A percentile compares a stretch with the other conserved stretches of the same genome.
phyloP scores from a whole-genome alignment of 2,113 vertebrate genomes.

The Colossoma macropomum region DNA sequence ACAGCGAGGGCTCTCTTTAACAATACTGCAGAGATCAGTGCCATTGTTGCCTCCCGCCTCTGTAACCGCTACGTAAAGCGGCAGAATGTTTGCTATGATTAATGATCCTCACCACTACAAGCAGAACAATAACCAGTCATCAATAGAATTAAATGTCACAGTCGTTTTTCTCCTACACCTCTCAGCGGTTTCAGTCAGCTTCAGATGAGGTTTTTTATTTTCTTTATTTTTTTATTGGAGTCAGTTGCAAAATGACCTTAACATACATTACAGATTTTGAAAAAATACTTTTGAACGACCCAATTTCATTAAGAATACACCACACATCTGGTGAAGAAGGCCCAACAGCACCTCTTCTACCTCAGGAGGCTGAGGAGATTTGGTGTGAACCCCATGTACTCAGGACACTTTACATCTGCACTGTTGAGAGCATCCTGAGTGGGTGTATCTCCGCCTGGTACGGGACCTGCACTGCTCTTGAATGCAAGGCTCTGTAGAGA shows the following conservation, averaged over 20 bases:
- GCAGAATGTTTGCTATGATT: slow-evolving; percentile 29
- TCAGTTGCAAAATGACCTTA: neutral
- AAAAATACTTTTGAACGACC: too few species aligned
- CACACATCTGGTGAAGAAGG: too few species aligned
- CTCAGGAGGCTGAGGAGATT: too few species aligned
- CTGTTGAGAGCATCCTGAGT: too few species aligned
- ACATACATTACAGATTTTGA: too few species aligned
- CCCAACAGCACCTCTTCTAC: too few species aligned
- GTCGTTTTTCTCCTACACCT: neutral
- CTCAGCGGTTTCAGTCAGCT: neutral
- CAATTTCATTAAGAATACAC: too few species aligned
- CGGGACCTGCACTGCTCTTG: too few species aligned
- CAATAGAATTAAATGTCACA: slow-evolving; percentile 9
- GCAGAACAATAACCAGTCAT: slow-evolving; percentile 19
- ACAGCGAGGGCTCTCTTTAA: slow-evolving; percentile 45
- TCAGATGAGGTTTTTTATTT: neutral
- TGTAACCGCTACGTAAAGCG: slow-evolving; percentile 19
- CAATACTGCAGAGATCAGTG: slow-evolving; percentile 43
- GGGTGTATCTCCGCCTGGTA: too few species aligned
- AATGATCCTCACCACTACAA: slow-evolving; percentile 21
- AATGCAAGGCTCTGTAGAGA: too few species aligned
- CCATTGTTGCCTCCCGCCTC: slow-evolving; percentile 38
- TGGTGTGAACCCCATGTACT: too few species aligned
- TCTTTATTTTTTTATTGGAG: neutral
- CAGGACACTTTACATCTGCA: too few species aligned